Conservation (phyloP, 1,140 invertebrate genomes). For the Belonocnema kinseyi region DNA sequence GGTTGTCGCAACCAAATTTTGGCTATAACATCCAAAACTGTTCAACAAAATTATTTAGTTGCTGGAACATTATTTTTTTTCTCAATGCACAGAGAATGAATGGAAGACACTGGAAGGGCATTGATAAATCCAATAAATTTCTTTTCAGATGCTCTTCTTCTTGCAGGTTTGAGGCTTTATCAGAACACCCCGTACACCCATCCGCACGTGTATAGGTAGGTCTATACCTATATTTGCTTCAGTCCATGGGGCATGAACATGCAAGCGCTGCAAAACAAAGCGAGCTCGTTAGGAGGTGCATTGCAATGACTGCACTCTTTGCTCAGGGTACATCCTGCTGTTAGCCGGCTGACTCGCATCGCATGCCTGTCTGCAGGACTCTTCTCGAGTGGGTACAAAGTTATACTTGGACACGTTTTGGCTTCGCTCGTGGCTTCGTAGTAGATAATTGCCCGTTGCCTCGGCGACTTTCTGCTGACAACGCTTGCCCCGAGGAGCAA, state of each 20-base stretch:
- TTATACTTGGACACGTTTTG: constrained; percentile 60
- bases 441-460: constrained; percentile 47
- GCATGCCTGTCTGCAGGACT: constrained; percentile 48
- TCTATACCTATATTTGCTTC: constrained; percentile 47
- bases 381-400: constrained; percentile 54
- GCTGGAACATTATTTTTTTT: no score
- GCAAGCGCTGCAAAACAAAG: constrained; percentile 73
- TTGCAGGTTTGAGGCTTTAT: constrained; percentile 15
- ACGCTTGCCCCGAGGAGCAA: constrained; percentile 40
- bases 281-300: constrained; percentile 75
- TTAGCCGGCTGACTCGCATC: constrained; percentile 45
- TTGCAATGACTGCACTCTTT: constrained; percentile 72
- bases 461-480: constrained; percentile 50
- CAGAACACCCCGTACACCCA: constrained; percentile 64
- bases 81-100: no score
- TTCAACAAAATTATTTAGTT: no score
- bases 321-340: constrained; percentile 70
- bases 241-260: constrained; percentile 62
- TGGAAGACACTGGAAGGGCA: no score
- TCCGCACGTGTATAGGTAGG: constrained; percentile 57
- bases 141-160: constrained; percentile 1
- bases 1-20: no score
- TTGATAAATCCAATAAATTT: neutral
- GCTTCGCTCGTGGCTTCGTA: constrained; percentile 50
- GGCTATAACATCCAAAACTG: no score